Conservation (phyloP, 1,140 invertebrate species). For the Saccostrea echinata region DNA sequence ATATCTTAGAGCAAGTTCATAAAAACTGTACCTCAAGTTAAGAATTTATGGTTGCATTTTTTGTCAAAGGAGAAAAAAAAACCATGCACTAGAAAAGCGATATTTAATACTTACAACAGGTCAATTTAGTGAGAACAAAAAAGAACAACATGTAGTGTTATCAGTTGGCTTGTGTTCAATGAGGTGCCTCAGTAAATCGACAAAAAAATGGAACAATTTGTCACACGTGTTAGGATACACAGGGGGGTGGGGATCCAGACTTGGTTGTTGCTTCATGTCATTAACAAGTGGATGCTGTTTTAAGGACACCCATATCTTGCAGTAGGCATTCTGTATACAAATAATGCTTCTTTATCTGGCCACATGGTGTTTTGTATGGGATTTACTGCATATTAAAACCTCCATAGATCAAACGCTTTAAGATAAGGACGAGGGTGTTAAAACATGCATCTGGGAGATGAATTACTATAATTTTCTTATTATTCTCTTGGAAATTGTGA, state of each 20-base stretch:
- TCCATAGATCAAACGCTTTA: conserved; percentile 20
- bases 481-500: neutral
- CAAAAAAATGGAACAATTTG: conserved; percentile 22
- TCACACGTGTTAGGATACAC: neutral
- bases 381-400: conserved; percentile 29
- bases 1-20: neutral
- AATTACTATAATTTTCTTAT: conserved; percentile 9
- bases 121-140: neutral
- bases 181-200: conserved; percentile 7
- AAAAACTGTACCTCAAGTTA: neutral
- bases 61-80: neutral
- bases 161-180: conserved; percentile 10
- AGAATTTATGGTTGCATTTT: neutral
- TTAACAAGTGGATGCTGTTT: conserved; percentile 17
- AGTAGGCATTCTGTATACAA: conserved; percentile 24
- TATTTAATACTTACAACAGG: neutral
- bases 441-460: conserved; percentile 19
- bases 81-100: neutral
- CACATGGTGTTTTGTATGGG: conserved; percentile 33
- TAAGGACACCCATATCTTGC: conserved; percentile 31
- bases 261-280: neutral
- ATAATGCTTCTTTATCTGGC: conserved; percentile 25
- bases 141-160: neutral
- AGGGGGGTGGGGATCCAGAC: neutral
- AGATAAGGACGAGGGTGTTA: conserved; percentile 25